Evolutionary conservation across 2,888 invertebrate species (phyloP).

Genomic region (Cheilosia pagana): DNA sequence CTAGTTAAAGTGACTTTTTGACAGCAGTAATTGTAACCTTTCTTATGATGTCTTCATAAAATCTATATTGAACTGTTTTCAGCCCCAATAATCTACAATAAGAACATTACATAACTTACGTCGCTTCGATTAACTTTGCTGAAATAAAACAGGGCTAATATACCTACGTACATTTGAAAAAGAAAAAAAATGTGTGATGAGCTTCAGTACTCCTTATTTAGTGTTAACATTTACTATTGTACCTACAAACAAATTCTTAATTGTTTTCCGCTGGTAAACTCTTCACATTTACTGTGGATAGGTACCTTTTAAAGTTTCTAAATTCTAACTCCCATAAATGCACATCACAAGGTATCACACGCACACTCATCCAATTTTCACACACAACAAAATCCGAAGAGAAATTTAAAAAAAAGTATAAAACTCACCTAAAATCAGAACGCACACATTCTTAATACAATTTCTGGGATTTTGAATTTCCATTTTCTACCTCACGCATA

Average conservation of each 20-base stretch:
- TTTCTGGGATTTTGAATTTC: slow-evolving; percentile 16
- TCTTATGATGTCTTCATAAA: no score
- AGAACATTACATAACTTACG: no score
- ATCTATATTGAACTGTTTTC: no score
- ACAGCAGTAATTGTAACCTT: no score
- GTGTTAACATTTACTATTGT: no score
- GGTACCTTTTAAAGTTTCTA: not conserved
- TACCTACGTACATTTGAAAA: no score
- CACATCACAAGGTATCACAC: slow-evolving; percentile 1
- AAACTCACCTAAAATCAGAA: slow-evolving; percentile 13
- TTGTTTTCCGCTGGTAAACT: not conserved
- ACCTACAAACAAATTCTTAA: not conserved
- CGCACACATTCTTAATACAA: not conserved
- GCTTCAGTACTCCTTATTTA: no score
- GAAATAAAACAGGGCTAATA: no score
- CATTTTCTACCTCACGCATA: slow-evolving; percentile 3
- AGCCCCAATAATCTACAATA: no score
- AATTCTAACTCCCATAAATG: slow-evolving; percentile 23
- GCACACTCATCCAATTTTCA: not conserved
- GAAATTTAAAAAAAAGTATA: not conserved
- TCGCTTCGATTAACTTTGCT: no score
- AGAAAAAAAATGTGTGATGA: no score
- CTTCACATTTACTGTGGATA: not conserved
- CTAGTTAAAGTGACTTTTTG: no score
- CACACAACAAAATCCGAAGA: not conserved